phyloP scores from a whole-genome alignment of 1,140 invertebrate genomes.

The Drosophila murphyi region DNA sequence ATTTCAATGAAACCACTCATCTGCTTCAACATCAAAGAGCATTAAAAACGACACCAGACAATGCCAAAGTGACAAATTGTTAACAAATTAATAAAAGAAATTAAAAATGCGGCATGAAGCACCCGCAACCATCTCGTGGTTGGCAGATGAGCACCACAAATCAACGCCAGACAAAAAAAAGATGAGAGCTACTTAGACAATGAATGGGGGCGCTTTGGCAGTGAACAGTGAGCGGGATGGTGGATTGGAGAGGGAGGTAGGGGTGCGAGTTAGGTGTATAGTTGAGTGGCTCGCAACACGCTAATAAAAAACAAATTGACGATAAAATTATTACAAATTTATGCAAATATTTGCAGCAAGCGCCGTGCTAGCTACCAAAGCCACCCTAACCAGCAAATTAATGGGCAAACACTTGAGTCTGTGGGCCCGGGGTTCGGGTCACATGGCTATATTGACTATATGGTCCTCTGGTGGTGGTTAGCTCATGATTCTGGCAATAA shows the following conservation, averaged over 20 bases:
- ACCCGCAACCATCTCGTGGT: slow-evolving; percentile 31
- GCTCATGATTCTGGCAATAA: slow-evolving; percentile 76
- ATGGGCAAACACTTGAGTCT: slow-evolving; percentile 75
- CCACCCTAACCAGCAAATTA: slow-evolving; percentile 72
- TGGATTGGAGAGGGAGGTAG: not conserved
- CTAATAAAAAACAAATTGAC: slow-evolving; percentile 82
- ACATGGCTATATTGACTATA: slow-evolving; percentile 14
- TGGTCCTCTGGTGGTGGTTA: slow-evolving; percentile 28
- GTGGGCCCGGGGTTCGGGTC: slow-evolving; percentile 8
- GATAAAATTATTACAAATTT: slow-evolving; percentile 83
- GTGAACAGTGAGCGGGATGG: not conserved
- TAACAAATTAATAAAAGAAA: slow-evolving; percentile 74
- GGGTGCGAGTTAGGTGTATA: slow-evolving; percentile 29
- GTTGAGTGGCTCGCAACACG: slow-evolving; percentile 69
- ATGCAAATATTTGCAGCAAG: slow-evolving; percentile 77
- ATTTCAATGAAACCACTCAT: slow-evolving; percentile 9
- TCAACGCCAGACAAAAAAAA: slow-evolving; percentile 53
- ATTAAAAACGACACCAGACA: slow-evolving; percentile 38
- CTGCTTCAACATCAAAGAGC: slow-evolving; percentile 48
- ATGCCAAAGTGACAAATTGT: slow-evolving; percentile 76
- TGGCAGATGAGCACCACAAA: slow-evolving; percentile 56
- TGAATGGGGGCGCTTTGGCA: not conserved
- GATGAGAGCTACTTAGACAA: slow-evolving; percentile 31
- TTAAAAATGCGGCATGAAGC: slow-evolving; percentile 28
- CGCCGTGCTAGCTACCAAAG: slow-evolving; percentile 17